Base-by-base conservation (phyloP, 2,888 invertebrate species). In the Nematopogon swammerdamellus region DNA sequence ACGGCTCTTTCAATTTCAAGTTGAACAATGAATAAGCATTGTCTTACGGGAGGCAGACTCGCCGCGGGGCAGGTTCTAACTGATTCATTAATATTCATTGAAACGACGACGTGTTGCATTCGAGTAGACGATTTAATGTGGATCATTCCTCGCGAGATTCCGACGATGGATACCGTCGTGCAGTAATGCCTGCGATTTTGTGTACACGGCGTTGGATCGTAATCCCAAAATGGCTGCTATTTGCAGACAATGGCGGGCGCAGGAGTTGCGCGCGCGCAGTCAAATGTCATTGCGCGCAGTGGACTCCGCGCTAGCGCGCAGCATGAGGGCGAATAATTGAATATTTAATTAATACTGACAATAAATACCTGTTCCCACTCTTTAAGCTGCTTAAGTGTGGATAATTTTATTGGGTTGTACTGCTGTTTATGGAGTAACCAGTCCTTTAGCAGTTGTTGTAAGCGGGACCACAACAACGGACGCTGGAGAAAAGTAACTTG, bases 191-290 rank as follows among this genome's bases (percentile, higher is more conserved):
- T 18, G 45, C 19, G 14, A 20, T 20, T 19, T 19, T 45, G 19
- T 45, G 19, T 45, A 45, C 45, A 20, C 19, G 45, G 17, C 20
- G 20, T 18, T 19, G 19, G 19, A 3, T 19, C 45, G 19, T 64
- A 64, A 59, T 57, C 70, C 67, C 60, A 68, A 72, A 68, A 62
- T 65, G 67, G 67, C 56, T 54, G 65, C 68, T 66, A 72, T 71
- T 75, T 72, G 71, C 74, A 74, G 72, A 74, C 72, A 73, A 74
- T 74, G 63, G 70, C 63, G 63, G 52, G 58, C 58, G 67, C 67
- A 67, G 69, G 65, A 68, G 67, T 8, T 25, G 25, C 25, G 25
- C 8, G 25, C 25, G 25, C n/a, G 36, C 36, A 36, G 36, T 36
- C 36, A 36, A 36, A 36, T 36, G 36, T 36, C 36, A 36, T 3